Base-by-base conservation (phyloP, 2,797 vertebrate genomes). In the Enteromius fasciolatus region DNA sequence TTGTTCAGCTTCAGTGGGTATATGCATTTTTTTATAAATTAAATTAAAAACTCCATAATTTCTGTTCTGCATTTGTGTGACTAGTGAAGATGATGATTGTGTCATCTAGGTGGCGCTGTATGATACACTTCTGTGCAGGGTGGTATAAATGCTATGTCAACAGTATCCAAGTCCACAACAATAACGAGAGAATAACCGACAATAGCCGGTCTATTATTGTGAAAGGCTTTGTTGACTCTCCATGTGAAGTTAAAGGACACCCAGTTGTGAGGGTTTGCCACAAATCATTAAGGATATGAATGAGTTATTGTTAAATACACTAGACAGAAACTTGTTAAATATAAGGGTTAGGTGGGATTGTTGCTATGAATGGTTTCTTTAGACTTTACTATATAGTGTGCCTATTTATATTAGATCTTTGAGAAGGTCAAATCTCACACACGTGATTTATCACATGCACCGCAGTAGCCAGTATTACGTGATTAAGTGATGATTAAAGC, bases 1-100 rank as follows among this genome's bases (percentile, higher is more conserved):
- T 95, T 90, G 90, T 95, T 94, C 93, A 92, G 93, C 94, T 95
- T 94, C 90, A 92, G 92, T 95, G 93, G 92, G 90, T 91, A 92
- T 93, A 92, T 91, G 91, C 89, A 87, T 90, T 86, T 92, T 87
- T 89, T 86, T 93, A 94, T 93, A 94, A 82, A 76, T 76, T 94
- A 95, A 94, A 95, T 95, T 94, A 95, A 94, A 95, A 94, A 93
- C 90, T 88, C 89, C 86, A 82, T 85, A 67, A 87, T 88, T 87
- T 82, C 89, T 85, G 88, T 89, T 84, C 88, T 88, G 87, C 61
- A 36, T 61, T 28, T 73, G 12, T 80, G 36, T 63, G n/a, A 33
- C 61, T 18, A 28, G 28, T 64, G 61, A 64, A 64, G 61, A 33
- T 15, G 4, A 17, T 57, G 17, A n/a, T 57, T 18, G 10, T 39